Conservation (phyloP, 2,113 vertebrate species). For the Leptosomus discolor region DNA sequence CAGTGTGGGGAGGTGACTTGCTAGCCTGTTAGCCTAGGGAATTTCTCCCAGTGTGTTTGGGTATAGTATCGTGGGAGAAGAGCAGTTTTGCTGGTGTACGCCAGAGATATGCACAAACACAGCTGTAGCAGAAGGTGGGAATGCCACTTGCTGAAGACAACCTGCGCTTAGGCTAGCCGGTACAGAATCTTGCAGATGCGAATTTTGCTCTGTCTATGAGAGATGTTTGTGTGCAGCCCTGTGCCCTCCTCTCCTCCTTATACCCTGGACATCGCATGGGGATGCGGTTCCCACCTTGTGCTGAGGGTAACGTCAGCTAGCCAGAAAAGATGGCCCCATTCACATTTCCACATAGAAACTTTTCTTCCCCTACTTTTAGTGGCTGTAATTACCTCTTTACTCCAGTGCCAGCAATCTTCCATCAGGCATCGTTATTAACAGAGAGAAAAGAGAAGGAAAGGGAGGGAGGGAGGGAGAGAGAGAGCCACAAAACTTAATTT, state of each 20-base stretch:
- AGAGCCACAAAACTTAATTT: slow-evolving; percentile 77
- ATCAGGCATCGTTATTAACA: slow-evolving; percentile 68
- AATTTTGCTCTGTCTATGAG: neutral
- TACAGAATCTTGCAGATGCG: neutral
- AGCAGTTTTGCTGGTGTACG: neutral
- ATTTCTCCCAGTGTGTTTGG: neutral
- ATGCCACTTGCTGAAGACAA: neutral
- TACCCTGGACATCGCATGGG: neutral
- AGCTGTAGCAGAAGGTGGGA: neutral
- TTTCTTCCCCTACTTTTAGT: slow-evolving; percentile 56
- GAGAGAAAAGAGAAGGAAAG: slow-evolving; percentile 36
- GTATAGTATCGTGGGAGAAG: neutral
- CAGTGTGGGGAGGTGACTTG: neutral
- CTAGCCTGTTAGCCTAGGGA: neutral
- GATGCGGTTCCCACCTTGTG: neutral
- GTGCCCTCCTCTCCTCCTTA: neutral
- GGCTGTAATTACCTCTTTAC: slow-evolving; percentile 71
- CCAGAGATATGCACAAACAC: rapidly evolving
- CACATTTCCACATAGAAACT: slow-evolving; percentile 59
- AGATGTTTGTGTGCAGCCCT: neutral
- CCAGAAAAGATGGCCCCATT: slow-evolving; percentile 46
- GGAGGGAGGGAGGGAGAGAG: slow-evolving; percentile 3
- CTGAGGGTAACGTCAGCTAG: neutral
- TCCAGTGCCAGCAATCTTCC: slow-evolving; percentile 71
- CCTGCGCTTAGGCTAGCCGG: neutral